Conservation (phyloP, 2,113 vertebrate species). For the Eulacestoma nigropectus region DNA sequence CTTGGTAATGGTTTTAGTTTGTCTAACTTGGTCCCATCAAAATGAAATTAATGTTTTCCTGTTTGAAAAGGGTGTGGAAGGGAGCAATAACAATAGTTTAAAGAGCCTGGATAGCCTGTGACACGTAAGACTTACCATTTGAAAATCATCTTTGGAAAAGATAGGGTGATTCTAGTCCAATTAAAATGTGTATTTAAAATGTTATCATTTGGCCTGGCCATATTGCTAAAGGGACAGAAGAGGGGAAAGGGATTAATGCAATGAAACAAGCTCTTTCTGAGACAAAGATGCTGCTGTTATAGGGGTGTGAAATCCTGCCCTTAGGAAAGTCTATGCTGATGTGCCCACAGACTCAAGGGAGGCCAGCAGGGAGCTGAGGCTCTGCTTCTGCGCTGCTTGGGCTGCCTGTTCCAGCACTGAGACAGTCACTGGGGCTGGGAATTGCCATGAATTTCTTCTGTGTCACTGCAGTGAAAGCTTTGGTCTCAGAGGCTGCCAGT, state of each 20-base stretch:
- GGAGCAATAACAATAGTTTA: not conserved
- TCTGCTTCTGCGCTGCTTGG: not conserved
- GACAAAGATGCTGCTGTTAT: not conserved
- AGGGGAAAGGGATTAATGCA: not conserved
- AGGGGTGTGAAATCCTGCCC: not conserved
- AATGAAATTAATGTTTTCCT: not conserved
- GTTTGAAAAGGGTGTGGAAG: not conserved
- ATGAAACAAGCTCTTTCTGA: not conserved
- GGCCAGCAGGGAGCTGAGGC: not conserved
- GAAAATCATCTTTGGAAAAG: not conserved
- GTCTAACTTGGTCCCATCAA: not conserved
- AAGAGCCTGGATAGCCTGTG: not conserved
- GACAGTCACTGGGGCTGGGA: not conserved
- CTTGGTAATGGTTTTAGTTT: not conserved
- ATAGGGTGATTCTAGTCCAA: not conserved
- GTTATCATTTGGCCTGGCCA: rapidly evolving
- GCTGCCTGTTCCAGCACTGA: not conserved
- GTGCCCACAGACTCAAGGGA: not conserved
- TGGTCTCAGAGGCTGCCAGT: not conserved
- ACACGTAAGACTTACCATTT: not conserved
- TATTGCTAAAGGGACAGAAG: not conserved
- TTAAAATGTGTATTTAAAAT: not conserved
- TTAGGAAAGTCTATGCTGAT: not conserved
- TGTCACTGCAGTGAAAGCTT: not conserved
- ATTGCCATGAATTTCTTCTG: not conserved